These are phyloP conservation scores for Pocillopora grandis DNA, from an alignment of 92 coral and sea anemone genomes.

Conservation along the genomic window DNA sequence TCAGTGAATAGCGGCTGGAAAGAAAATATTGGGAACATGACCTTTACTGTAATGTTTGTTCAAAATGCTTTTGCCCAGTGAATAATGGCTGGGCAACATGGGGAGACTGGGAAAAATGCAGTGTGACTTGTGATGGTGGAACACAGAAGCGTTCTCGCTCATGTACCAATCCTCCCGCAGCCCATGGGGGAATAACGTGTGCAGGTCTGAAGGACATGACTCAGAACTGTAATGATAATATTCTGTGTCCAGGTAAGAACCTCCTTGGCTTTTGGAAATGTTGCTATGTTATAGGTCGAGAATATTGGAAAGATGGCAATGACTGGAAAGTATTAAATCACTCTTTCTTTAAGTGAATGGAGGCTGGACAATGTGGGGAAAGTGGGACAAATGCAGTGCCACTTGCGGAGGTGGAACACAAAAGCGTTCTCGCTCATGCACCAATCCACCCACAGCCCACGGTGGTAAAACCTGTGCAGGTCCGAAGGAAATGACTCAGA, in stretches of 20 bases:
- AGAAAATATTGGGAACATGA: too few relatives aligned
- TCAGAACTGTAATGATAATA: neutral
- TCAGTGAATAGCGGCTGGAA: too few relatives aligned
- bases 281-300: too few relatives aligned
- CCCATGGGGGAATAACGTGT: constrained; percentile 23
- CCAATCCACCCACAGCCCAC: constrained; percentile 23
- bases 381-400: neutral
- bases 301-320: too few relatives aligned
- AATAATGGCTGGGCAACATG: constrained; percentile 18
- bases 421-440: constrained; percentile 7
- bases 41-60: too few relatives aligned
- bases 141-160: constrained; percentile 20
- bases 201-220: neutral
- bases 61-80: neutral
- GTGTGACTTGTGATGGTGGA: constrained; percentile 28
- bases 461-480: constrained; percentile 8
- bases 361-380: neutral
- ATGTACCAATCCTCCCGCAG: constrained; percentile 29
- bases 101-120: constrained; percentile 27
- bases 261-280: neutral
- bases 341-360: neutral
- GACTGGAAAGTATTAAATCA: too few relatives aligned
- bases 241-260: constrained; percentile 9
- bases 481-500: neutral
- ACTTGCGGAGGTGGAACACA: constrained; percentile 7